A percentile compares a stretch with the other conserved stretches of the same genome.
Evolutionary conservation across 1,140 invertebrate genomes (phyloP).

Genomic region (Drosophila subpulchrella): DNA sequence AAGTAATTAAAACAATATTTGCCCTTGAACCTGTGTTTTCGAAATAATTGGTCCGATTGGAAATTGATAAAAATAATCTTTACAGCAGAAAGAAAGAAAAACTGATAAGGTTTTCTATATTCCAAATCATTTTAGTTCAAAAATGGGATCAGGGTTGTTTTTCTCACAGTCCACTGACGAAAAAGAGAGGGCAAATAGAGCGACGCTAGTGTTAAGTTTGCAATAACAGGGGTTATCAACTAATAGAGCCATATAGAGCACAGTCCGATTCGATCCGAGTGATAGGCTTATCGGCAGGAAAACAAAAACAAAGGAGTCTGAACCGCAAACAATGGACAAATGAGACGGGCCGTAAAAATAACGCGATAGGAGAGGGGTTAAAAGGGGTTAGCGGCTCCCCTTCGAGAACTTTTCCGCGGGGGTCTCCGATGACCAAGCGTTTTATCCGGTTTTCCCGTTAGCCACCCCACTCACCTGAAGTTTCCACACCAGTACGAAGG

Average conservation of each 20-base stretch:
- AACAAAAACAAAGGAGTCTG: constrained; percentile 19
- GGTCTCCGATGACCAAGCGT: constrained; percentile 30
- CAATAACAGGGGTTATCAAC: constrained; percentile 47
- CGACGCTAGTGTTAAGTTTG: constrained; percentile 20
- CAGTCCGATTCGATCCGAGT: constrained; percentile 10
- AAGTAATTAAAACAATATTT: background rate
- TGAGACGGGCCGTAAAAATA: constrained; percentile 2
- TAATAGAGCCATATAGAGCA: constrained; percentile 6
- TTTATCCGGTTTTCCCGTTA: constrained; percentile 34
- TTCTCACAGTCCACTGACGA: background rate
- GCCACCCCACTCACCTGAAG: constrained; percentile 86
- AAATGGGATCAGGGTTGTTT: constrained; percentile 8
- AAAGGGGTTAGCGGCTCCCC: constrained; percentile 13
- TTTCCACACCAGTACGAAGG: constrained; percentile 94
- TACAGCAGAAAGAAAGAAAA: no score
- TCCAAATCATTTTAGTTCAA: no score
- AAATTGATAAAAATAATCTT: background rate
- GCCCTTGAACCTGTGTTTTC: background rate
- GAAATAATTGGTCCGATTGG: background rate
- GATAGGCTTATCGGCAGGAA: constrained; percentile 37
- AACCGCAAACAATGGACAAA: constrained; percentile 43
- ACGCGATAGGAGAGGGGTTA: constrained; percentile 28
- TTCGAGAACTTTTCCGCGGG: constrained; percentile 30
- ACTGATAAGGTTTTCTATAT: no score
- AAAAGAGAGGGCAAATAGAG: constrained; percentile 18